These are phyloP conservation scores for Automeris io DNA, from an alignment of 2,888 invertebrate genomes.

Conservation along the genomic window DNA sequence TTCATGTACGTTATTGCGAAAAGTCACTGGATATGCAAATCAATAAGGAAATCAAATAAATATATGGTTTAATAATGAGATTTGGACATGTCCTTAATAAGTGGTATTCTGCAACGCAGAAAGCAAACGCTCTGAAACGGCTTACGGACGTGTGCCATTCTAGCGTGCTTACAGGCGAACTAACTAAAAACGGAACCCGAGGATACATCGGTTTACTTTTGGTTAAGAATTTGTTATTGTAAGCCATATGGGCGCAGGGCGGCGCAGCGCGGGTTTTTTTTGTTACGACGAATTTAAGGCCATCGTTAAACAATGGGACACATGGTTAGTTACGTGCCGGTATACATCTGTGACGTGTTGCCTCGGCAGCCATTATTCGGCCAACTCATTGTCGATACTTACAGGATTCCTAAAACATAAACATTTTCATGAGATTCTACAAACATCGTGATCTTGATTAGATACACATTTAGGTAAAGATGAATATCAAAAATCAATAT, in stretches of 20 bases:
- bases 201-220: conserved; percentile 67
- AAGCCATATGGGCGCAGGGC: conserved; percentile 67
- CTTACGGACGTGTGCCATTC: conserved; percentile 46
- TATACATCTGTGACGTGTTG: conserved; percentile 47
- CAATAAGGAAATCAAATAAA: no score
- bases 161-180: conserved; percentile 14
- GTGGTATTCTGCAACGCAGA: neutral
- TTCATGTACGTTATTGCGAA: no score
- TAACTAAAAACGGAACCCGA: conserved; percentile 38
- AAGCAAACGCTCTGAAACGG: conserved; percentile 9
- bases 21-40: no score
- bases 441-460: no score
- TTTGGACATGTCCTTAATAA: no score
- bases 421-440: no score
- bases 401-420: conserved; percentile 4
- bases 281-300: conserved; percentile 59
- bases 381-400: conserved; percentile 6
- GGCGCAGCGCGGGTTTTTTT: conserved; percentile 45
- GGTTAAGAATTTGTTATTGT: conserved; percentile 73
- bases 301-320: conserved; percentile 66
- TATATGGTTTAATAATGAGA: no score
- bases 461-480: no score
- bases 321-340: conserved; percentile 49
- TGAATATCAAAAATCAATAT: no score
- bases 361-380: conserved; percentile 12